Evolutionary conservation across 2,888 invertebrate genomes (phyloP).

Genomic region (Cerceris rybyensis): DNA sequence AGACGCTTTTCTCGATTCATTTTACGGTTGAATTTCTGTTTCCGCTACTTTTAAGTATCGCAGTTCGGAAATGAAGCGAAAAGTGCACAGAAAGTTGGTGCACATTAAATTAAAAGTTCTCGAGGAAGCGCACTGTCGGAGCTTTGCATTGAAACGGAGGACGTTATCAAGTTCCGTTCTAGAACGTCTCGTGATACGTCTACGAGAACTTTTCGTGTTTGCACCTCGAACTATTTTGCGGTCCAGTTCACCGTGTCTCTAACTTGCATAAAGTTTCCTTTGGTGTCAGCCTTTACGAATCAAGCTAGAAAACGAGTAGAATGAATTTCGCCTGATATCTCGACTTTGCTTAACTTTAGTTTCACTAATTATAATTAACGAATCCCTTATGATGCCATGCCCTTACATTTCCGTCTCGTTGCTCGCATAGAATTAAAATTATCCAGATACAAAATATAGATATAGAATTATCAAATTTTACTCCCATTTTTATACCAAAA

Average conservation of each 20-base stretch:
- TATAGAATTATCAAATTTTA: neutral
- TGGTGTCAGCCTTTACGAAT: constrained; percentile 55
- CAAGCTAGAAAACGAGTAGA: constrained; percentile 19
- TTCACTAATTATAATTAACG: constrained; percentile 38
- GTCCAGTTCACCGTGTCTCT: constrained; percentile 49
- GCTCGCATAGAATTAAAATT: neutral
- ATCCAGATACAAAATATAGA: neutral
- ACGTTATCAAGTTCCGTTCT: constrained; percentile 61
- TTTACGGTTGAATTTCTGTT: too few relatives aligned
- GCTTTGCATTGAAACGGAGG: constrained; percentile 49
- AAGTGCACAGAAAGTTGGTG: neutral
- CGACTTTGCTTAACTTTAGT: neutral
- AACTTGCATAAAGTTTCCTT: constrained; percentile 59
- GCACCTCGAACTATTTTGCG: constrained; percentile 57
- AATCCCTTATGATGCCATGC: constrained; percentile 7
- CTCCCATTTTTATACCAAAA: neutral
- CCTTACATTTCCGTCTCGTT: neutral
- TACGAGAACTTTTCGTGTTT: constrained; percentile 57
- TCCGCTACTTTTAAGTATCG: too few relatives aligned
- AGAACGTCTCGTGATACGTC: constrained; percentile 63
- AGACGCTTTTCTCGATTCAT: too few relatives aligned
- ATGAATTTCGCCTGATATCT: constrained; percentile 39
- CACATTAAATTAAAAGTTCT: constrained; percentile 45
- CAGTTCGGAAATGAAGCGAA: neutral
- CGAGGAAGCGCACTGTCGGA: constrained; percentile 41